Evolutionary conservation across 92 coral and sea anemone genomes (phyloP).

Genomic region (Isaurus tuberculatus): DNA sequence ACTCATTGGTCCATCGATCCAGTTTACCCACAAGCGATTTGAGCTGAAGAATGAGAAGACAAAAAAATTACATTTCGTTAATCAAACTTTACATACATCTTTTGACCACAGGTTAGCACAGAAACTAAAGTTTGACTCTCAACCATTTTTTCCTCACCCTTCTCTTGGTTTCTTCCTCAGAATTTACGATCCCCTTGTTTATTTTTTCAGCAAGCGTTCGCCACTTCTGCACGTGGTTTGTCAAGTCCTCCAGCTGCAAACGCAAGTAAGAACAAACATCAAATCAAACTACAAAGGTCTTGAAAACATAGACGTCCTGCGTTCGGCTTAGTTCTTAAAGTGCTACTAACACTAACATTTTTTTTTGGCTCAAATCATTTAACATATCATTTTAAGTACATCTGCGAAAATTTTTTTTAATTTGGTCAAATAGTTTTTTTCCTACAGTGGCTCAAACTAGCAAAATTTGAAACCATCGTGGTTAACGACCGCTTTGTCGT

Average conservation of each 20-base stretch:
- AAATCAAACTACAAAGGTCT: background rate
- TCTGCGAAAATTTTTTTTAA: too few relatives aligned
- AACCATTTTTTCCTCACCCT: constrained; percentile 54
- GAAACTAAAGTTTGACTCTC: background rate
- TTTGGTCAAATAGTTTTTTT: too few relatives aligned
- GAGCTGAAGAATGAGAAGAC: constrained; percentile 71
- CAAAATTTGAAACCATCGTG: too few relatives aligned
- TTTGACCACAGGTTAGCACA: too few relatives aligned
- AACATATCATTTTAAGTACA: too few relatives aligned
- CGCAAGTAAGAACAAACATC: background rate
- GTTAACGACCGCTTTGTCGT: too few relatives aligned
- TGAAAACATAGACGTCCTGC: too few relatives aligned
- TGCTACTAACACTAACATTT: too few relatives aligned
- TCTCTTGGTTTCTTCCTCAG: constrained; percentile 71
- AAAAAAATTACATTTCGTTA: background rate
- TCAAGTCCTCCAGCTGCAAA: constrained; percentile 81
- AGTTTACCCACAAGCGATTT: constrained; percentile 71
- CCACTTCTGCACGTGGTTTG: constrained; percentile 91
- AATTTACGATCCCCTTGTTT: constrained; percentile 68
- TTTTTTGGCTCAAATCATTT: too few relatives aligned
- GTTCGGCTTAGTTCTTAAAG: too few relatives aligned
- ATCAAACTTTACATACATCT: too few relatives aligned
- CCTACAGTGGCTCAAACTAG: too few relatives aligned
- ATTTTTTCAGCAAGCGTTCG: constrained; percentile 86
- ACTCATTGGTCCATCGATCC: constrained; percentile 83